These are phyloP conservation scores for Neoniphon sammara DNA, from an alignment of 2,797 vertebrate genomes.

Conservation along the genomic window DNA sequence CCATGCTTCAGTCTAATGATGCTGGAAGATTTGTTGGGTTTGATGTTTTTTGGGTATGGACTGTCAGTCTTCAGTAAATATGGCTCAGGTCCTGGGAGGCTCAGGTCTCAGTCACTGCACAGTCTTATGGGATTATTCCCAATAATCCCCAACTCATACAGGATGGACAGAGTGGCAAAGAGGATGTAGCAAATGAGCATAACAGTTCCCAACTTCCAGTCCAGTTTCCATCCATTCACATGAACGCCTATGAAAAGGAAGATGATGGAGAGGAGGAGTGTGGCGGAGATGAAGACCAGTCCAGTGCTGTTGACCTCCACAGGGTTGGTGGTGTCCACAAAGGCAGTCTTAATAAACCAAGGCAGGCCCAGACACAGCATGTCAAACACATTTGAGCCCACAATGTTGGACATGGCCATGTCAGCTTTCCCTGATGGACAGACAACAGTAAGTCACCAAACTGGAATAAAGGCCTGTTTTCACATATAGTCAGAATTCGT, in stretches of 20 bases:
- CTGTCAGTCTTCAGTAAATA: constrained; percentile 5
- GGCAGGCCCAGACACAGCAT: constrained; percentile 96
- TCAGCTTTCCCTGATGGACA: constrained; percentile 90
- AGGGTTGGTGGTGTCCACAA: constrained; percentile 87
- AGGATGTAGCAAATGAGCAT: constrained; percentile 89
- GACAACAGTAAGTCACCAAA: constrained; percentile 1
- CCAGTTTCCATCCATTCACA: constrained; percentile 93
- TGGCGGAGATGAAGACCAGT: constrained; percentile 88
- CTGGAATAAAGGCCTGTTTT: background rate
- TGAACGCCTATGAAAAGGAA: constrained; percentile 91
- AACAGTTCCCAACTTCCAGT: constrained; percentile 90
- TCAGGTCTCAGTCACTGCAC: constrained; percentile 84
- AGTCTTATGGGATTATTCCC: constrained; percentile 88
- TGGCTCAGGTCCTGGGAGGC: constrained; percentile 33
- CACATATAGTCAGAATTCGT: background rate
- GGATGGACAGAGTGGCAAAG: constrained; percentile 89
- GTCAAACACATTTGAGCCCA: constrained; percentile 98
- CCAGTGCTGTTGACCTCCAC: constrained; percentile 93
- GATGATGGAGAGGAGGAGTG: constrained; percentile 90
- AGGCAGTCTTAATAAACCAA: constrained; percentile 96
- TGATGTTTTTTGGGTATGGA: constrained; percentile 7
- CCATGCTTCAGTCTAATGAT: background rate
- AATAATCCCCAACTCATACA: constrained; percentile 96
- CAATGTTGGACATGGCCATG: constrained; percentile 99
- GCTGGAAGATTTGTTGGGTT: constrained; percentile 22